Conservation (phyloP, 2,797 vertebrate species). For the Pampus argenteus region DNA sequence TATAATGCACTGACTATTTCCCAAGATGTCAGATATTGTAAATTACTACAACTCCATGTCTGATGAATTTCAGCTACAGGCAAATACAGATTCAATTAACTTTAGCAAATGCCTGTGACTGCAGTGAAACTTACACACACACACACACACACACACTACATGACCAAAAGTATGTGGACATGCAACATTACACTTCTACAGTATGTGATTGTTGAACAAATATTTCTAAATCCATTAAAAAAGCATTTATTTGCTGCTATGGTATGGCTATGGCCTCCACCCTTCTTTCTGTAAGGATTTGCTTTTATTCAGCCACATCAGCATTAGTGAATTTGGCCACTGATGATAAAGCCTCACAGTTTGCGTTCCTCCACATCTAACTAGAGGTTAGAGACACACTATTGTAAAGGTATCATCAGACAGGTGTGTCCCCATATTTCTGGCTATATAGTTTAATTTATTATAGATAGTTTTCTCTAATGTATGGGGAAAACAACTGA, state of each 20-base stretch:
- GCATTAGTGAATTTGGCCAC: not conserved
- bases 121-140: no score
- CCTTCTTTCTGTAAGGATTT: not conserved
- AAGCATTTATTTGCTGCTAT: not conserved
- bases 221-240: not conserved
- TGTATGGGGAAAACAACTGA: no score
- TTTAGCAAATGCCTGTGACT: conserved; percentile 9
- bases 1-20: conserved; percentile 23
- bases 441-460: no score
- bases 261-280: not conserved
- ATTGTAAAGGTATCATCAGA: no score
- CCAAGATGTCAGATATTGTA: conserved; percentile 29
- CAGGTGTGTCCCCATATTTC: no score
- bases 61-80: conserved; percentile 19
- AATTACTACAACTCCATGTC: conserved; percentile 14
- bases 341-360: not conserved
- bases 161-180: no score
- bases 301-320: not conserved
- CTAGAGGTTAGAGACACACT: not conserved
- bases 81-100: conserved; percentile 28
- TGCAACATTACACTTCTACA: not conserved
- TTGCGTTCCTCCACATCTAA: no score
- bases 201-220: conserved; percentile 14
- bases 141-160: no score
- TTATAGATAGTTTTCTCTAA: no score